phyloP scores from a whole-genome alignment of 2,888 invertebrate species.

The Pinctada fucata region DNA sequence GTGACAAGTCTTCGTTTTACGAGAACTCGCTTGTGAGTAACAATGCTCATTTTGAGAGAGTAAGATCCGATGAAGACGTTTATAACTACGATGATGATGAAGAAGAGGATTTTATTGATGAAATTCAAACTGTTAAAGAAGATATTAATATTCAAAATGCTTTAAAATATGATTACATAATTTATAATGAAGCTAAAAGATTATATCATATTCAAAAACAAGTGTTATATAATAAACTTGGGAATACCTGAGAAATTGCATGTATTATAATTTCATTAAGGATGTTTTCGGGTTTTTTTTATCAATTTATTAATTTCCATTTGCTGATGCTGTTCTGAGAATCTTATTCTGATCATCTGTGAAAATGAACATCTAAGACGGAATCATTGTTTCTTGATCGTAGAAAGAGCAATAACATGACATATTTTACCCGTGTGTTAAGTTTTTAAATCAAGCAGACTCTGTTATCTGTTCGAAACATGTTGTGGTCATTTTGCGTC shows the following conservation, averaged over 20 bases:
- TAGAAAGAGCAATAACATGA: too few relatives aligned
- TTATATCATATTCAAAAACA: conserved; percentile 39
- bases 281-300: too few relatives aligned
- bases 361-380: too few relatives aligned
- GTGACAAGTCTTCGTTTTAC: background rate
- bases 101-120: conserved; percentile 9
- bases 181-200: conserved; percentile 37
- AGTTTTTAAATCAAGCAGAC: too few relatives aligned
- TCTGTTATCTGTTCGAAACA: too few relatives aligned
- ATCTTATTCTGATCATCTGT: too few relatives aligned
- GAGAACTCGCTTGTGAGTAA: conserved; percentile 20
- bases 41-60: conserved; percentile 13
- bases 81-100: background rate
- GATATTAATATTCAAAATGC: conserved; percentile 29
- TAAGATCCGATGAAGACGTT: background rate
- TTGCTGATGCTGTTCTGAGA: too few relatives aligned
- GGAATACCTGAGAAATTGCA: background rate
- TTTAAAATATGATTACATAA: conserved; percentile 21
- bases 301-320: too few relatives aligned
- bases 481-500: too few relatives aligned
- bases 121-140: conserved; percentile 14
- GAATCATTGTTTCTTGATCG: too few relatives aligned
- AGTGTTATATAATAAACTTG: conserved; percentile 31
- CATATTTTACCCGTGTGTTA: too few relatives aligned
- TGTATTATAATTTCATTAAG: too few relatives aligned